Conservation (phyloP, 2,113 vertebrate species). For the Colistium nudipinnis region DNA sequence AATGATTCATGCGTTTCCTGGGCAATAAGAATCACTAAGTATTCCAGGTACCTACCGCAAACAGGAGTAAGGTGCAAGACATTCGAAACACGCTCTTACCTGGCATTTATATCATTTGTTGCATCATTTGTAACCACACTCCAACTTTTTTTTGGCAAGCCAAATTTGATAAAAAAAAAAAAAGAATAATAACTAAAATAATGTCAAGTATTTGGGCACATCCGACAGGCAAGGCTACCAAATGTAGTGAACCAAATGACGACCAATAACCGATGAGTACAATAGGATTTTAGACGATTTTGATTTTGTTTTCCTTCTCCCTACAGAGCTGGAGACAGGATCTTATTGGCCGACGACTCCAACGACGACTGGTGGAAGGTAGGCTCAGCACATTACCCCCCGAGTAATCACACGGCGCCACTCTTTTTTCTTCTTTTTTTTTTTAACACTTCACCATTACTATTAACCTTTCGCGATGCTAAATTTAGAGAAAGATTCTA, state of each 20-base stretch:
- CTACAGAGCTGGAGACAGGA: conserved; percentile 92
- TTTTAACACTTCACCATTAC: background rate
- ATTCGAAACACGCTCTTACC: background rate
- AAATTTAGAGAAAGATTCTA: background rate
- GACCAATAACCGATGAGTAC: no score
- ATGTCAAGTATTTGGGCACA: no score
- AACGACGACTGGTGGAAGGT: conserved; percentile 99
- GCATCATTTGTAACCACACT: no score
- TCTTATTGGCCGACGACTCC: conserved; percentile 91
- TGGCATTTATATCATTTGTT: no score
- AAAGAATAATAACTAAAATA: no score
- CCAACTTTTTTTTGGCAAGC: no score
- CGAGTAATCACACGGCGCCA: background rate
- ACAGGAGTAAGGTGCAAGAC: conserved; percentile 15
- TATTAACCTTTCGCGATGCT: background rate
- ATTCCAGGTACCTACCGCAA: conserved; percentile 11
- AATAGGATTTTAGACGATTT: background rate
- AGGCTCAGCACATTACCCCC: conserved; percentile 4
- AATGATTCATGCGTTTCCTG: conserved; percentile 63
- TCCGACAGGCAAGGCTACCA: no score
- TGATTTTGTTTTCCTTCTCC: conserved; percentile 13
- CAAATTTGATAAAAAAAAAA: no score
- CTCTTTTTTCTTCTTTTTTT: no score
- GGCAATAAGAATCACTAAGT: no score
- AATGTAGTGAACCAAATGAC: no score